Conservation (phyloP, 2,888 invertebrate genomes). For the Volucella inflata region DNA sequence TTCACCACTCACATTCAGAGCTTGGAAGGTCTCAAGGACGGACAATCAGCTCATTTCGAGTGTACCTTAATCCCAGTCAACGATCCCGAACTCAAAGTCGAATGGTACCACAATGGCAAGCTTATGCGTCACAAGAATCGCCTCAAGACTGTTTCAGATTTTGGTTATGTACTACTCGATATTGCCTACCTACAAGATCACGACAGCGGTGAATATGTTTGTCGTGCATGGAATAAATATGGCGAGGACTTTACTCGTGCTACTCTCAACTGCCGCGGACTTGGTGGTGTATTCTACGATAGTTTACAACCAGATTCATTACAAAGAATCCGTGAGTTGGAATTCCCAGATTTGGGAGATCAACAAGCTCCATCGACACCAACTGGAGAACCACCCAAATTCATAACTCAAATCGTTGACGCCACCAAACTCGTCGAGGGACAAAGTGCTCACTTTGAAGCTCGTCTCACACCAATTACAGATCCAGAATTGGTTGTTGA, state of each 20-base stretch:
- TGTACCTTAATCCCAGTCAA: conserved; percentile 96
- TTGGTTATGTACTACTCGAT: conserved; percentile 97
- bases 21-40: conserved; percentile 93
- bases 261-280: conserved; percentile 92
- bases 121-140: conserved; percentile 94
- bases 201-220: conserved; percentile 96
- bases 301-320: conserved; percentile 95
- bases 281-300: conserved; percentile 93
- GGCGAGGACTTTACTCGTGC: conserved; percentile 95
- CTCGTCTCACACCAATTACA: conserved; percentile 95
- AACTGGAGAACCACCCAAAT: conserved; percentile 93
- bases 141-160: conserved; percentile 96
- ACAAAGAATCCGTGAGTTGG: conserved; percentile 93
- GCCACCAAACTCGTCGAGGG: conserved; percentile 95
- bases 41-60: conserved; percentile 97
- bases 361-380: conserved; percentile 86
- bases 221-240: conserved; percentile 95
- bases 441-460: conserved; percentile 97
- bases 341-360: conserved; percentile 86
- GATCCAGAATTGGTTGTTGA: conserved; percentile 97
- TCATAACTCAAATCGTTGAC: conserved; percentile 93
- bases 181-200: conserved; percentile 97
- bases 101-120: conserved; percentile 98
- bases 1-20: conserved; percentile 95
- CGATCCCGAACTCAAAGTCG: conserved; percentile 96